Base-by-base conservation (phyloP, 2,888 invertebrate species). In the Troilus luridus region DNA sequence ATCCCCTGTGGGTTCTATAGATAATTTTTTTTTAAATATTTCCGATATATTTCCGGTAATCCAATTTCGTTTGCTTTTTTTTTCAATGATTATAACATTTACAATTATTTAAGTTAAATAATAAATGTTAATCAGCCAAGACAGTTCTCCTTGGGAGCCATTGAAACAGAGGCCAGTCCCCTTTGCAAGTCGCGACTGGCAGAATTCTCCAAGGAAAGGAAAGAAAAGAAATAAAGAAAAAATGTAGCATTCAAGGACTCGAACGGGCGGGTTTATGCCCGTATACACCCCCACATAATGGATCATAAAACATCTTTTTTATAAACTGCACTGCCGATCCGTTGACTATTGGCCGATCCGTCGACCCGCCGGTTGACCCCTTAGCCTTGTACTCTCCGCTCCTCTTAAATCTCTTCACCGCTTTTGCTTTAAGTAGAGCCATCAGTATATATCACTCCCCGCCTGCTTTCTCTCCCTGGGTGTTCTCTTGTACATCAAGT, bases 251-350 rank as follows among this genome's bases (percentile, higher is more conserved):
- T 85, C 56, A 85, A 85, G 85, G 85, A 9, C 85, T 58, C 3
- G 41, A n/a, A 56, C n/a, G 54, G 85, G 21, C 11, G 85, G n/a
- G 56, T 27, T 85, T 85, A 85, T 85, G 85, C 85, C 56, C 85
- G 72, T 27, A 27, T 41, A 56, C 56, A 19, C 54, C 19, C 7
- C 56, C 85, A 19, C 56, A 11, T 85, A 85, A 85, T 85, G 85
- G 85, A 56, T n/a, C 85, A 85, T 85, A 85, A 85, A 85, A 85
- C 85, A 85, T 56, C 54, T 85, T 85, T 85, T 85, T 85, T 85
- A 85, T 58, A 85, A n/a, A n/a, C 0, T 24, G 27, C 21, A 77
- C 41, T 77, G 8, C 14, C 6, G 14, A 8, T 27, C 9, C 9
- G 72, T 77, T 17, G 72, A 41, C 27, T 14, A 77, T 41, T 77